These are phyloP conservation scores for Drosophila acutilabella DNA, from an alignment of 2,888 invertebrate species.

Conservation along the genomic window DNA sequence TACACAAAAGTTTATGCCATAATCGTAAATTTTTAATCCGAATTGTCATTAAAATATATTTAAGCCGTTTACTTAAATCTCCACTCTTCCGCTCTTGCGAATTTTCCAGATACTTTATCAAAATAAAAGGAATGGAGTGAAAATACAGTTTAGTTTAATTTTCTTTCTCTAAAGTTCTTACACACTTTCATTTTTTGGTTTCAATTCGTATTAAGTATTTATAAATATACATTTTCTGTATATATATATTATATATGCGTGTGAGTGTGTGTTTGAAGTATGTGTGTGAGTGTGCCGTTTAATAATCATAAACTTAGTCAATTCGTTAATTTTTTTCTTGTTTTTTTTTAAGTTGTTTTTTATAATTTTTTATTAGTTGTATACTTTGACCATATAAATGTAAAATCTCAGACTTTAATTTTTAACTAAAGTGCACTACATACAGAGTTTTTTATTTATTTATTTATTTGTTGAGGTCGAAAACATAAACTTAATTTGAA, in stretches of 20 bases:
- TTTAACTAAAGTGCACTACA: slow-evolving; percentile 81
- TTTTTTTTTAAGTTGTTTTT: slow-evolving; percentile 17
- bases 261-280: slow-evolving; percentile 31
- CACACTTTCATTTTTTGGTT: slow-evolving; percentile 1
- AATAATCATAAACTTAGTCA: slow-evolving; percentile 72
- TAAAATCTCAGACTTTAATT: slow-evolving; percentile 83
- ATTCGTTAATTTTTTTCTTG: slow-evolving; percentile 35
- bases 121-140: slow-evolving; percentile 64
- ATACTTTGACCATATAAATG: slow-evolving; percentile 75
- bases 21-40: slow-evolving; percentile 71
- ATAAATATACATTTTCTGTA: slow-evolving; percentile 43
- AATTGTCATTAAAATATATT: slow-evolving; percentile 73
- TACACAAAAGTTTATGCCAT: slow-evolving; percentile 78
- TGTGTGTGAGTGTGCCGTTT: slow-evolving; percentile 40
- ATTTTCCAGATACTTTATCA: slow-evolving; percentile 59
- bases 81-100: slow-evolving; percentile 49
- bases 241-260: slow-evolving; percentile 51
- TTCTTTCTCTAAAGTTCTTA: slow-evolving; percentile 28
- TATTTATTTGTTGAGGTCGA: not conserved
- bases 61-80: slow-evolving; percentile 70
- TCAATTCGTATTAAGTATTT: slow-evolving; percentile 25
- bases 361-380: slow-evolving; percentile 54
- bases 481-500: slow-evolving; percentile 48
- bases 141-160: slow-evolving; percentile 48
- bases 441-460: slow-evolving; percentile 55